A percentile compares a stretch with the other conserved stretches of the same genome.
Conservation (phyloP, 2,113 vertebrate species). For the Cettia cetti region DNA sequence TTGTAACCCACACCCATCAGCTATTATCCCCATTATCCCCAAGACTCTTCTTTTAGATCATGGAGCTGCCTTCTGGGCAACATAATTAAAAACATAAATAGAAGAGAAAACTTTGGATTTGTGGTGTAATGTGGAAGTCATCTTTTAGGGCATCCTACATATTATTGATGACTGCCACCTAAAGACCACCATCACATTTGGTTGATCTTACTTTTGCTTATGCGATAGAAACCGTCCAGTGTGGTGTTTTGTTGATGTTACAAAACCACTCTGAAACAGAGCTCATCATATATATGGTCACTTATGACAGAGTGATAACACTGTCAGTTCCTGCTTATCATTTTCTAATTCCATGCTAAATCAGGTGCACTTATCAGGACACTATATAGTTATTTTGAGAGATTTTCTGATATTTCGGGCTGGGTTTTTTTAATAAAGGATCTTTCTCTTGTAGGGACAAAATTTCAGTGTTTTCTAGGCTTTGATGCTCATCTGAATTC, state of each 20-base stretch:
- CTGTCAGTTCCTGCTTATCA: not conserved
- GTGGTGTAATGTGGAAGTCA: not conserved
- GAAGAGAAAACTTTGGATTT: not conserved
- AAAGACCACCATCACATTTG: not conserved
- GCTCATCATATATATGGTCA: not conserved
- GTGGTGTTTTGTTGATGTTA: not conserved
- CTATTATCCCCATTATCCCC: not conserved
- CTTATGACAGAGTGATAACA: not conserved
- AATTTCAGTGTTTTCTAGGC: not conserved
- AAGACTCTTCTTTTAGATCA: not conserved
- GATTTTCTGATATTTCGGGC: not conserved
- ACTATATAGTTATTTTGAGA: not conserved
- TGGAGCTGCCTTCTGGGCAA: not conserved
- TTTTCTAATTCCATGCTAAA: not conserved
- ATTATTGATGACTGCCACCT: not conserved
- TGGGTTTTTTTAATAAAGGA: not conserved
- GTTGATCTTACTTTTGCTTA: not conserved
- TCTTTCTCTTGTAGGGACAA: not conserved
- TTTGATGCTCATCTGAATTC: not conserved
- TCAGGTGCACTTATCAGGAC: not conserved
- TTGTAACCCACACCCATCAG: not conserved
- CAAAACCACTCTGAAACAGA: not conserved
- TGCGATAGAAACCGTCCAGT: not conserved
- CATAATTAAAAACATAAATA: not conserved
- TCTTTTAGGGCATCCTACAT: not conserved